Conservation (phyloP, 2,113 vertebrate genomes). For the Aspiorhynchus laticeps region DNA sequence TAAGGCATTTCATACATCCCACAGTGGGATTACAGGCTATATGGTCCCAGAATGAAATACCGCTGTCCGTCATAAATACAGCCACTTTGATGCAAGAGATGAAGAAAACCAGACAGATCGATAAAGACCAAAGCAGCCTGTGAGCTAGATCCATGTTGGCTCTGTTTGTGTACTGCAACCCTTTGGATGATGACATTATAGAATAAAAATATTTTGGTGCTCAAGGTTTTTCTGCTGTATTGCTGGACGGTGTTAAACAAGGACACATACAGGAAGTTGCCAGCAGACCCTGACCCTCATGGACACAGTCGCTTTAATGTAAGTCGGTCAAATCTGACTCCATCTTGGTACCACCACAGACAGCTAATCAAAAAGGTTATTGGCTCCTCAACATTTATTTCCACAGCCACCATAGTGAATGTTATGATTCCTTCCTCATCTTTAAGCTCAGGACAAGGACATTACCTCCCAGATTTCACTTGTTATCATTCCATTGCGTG, state of each 20-base stretch:
- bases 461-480: not conserved
- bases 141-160: slow-evolving; percentile 2
- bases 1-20: not conserved
- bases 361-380: not conserved
- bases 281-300: not conserved
- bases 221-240: slow-evolving; percentile 18
- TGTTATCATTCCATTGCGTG: slow-evolving; percentile 23
- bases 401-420: not conserved
- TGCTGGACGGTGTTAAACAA: not conserved
- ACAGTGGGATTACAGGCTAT: slow-evolving; percentile 1
- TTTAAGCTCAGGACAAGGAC: not conserved
- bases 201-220: slow-evolving; percentile 15
- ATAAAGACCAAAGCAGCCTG: slow-evolving; percentile 13
- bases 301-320: not conserved
- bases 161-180: slow-evolving; percentile 15
- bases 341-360: not conserved
- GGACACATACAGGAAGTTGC: not conserved
- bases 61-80: slow-evolving; percentile 8
- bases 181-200: slow-evolving; percentile 29
- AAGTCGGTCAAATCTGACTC: not conserved
- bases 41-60: not conserved
- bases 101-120: slow-evolving; percentile 19
- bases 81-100: slow-evolving; percentile 1
- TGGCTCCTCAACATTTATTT: not conserved
- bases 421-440: not conserved